Conservation (phyloP, 2,888 invertebrate genomes). For the Phalangium opilio region DNA sequence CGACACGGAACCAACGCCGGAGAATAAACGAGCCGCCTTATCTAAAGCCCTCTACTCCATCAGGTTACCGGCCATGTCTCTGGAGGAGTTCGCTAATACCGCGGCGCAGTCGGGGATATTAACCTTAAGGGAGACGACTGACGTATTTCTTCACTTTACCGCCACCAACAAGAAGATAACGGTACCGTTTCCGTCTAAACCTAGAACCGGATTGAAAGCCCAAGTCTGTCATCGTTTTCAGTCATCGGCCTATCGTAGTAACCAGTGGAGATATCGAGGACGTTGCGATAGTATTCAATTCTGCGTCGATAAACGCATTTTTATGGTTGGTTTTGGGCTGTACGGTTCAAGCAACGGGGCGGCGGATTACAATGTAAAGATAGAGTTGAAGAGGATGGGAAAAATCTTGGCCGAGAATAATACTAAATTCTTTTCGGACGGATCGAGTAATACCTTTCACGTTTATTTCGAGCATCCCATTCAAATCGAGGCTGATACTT, state of each 20-base stretch:
- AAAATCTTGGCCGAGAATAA: constrained; percentile 73
- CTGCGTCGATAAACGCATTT: constrained; percentile 85
- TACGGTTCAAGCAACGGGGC: constrained; percentile 93
- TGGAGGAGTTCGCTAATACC: constrained; percentile 87
- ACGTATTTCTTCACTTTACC: constrained; percentile 87
- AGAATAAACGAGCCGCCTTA: constrained; percentile 41
- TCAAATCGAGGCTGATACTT: constrained; percentile 74
- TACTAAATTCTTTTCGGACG: constrained; percentile 89
- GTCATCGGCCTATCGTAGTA: constrained; percentile 88
- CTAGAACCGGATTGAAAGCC: constrained; percentile 72
- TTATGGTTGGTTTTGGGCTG: constrained; percentile 85
- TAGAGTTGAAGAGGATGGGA: constrained; percentile 78
- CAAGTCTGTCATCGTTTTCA: constrained; percentile 92
- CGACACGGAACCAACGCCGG: constrained; percentile 61
- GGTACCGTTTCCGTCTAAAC: constrained; percentile 63
- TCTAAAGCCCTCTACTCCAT: constrained; percentile 63
- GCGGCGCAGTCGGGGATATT: constrained; percentile 84
- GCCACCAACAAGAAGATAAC: constrained; percentile 55
- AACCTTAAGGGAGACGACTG: constrained; percentile 81
- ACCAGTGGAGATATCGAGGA: constrained; percentile 93
- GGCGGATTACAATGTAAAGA: constrained; percentile 84
- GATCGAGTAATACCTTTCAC: constrained; percentile 88
- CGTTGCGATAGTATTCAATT: constrained; percentile 94
- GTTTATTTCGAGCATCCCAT: constrained; percentile 61
- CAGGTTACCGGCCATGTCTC: constrained; percentile 81